Percentiles rank a stretch among this genome's conserved stretches.
Evolutionary conservation across 2,113 vertebrate genomes (phyloP).

Genomic region (Bubo scandiacus): DNA sequence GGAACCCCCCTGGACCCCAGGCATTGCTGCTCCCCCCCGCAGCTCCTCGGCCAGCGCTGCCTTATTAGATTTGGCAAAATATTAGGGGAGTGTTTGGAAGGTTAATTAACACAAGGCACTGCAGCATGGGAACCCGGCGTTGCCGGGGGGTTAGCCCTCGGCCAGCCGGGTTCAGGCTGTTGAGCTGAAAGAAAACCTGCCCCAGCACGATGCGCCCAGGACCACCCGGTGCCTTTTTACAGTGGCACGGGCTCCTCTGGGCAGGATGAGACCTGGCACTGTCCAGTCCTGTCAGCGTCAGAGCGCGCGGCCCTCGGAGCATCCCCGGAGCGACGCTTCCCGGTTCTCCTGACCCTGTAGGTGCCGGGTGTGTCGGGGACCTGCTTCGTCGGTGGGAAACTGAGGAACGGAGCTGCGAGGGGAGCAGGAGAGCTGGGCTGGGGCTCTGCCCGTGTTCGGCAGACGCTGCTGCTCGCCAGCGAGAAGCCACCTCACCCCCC

Average conservation of each 20-base stretch:
- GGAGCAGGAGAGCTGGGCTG: neutral
- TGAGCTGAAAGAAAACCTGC: neutral
- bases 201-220: fast-evolving
- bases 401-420: neutral
- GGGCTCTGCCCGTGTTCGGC: no score
- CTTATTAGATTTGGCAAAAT: conserved; percentile 15
- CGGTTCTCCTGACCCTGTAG: fast-evolving
- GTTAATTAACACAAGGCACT: neutral
- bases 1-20: neutral
- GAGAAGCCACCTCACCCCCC: neutral
- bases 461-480: neutral
- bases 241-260: fast-evolving
- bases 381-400: neutral
- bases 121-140: neutral
- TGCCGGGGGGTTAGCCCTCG: neutral
- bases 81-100: neutral
- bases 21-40: fast-evolving
- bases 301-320: fast-evolving
- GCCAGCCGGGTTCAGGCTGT: neutral
- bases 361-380: fast-evolving
- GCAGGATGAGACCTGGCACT: neutral
- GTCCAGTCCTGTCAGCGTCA: fast-evolving
- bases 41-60: neutral
- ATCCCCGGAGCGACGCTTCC: fast-evolving
- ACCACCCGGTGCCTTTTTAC: neutral